Evolutionary conservation across 37 sponge, comb jelly and placozoan species (phyloP), one percentile per base, ranked within the genome.

Genomic region (Tethya wilhelma): DNA sequence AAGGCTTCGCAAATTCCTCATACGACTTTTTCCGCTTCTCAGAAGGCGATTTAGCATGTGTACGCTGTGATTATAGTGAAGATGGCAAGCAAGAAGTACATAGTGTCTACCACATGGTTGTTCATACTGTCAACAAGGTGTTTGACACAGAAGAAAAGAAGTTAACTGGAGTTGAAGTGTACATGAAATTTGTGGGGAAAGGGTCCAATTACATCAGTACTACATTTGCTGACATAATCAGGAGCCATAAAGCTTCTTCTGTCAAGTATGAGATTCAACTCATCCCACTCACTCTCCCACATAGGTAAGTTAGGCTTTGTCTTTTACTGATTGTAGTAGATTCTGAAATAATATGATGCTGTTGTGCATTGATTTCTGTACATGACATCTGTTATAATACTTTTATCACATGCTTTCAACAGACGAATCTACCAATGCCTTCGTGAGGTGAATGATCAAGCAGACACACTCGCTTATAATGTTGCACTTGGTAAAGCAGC

Each of bases 371-470:
- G n/a, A n/a, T n/a, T n/a, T n/a, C n/a, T n/a, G n/a, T n/a, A n/a
- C n/a, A n/a, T n/a, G n/a, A n/a, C n/a, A n/a, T n/a, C n/a, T n/a
- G n/a, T n/a, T n/a, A n/a, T n/a, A n/a, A n/a, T n/a, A n/a, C n/a
- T n/a, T n/a, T n/a, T n/a, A n/a, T n/a, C n/a, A n/a, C n/a, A n/a
- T n/a, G n/a, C n/a, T 42, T 8, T 41, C 17, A 9, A 11, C 38
- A 80, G 80, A 59, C 46, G 80, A n/a, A 36, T 69, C 23, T 80
- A 80, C 45, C 57, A 56, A 0, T 80, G 44, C 2, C 67, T 80
- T 28, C 17, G 33, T 11, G n/a, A 67, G 8, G 8, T 80, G 4
- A 22, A 22, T 41, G 33, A 23, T 17, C 7, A 25, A 14, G 38
- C 41, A 38, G 7, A 38, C 42, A 31, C 77, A 37, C 64, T 39